These are phyloP conservation scores for Hetaerina titia DNA, from an alignment of 2,888 invertebrate species.

Conservation along the genomic window DNA sequence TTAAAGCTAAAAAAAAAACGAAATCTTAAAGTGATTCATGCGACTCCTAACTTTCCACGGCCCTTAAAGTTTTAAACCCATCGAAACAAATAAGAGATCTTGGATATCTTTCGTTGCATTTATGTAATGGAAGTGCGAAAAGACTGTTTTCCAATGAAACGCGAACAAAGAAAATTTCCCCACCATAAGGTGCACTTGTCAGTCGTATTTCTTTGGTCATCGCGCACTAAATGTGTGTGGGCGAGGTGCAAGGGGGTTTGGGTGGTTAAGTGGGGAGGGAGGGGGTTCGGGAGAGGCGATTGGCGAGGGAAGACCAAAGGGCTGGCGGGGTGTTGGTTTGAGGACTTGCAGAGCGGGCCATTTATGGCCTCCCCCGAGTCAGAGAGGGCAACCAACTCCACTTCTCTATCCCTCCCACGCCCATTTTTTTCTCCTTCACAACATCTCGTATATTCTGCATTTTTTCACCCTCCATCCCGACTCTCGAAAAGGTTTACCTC, in stretches of 20 bases:
- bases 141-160: background rate
- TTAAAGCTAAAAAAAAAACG: background rate
- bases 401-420: background rate
- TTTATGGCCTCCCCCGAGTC: background rate
- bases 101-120: background rate
- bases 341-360: background rate
- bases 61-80: background rate
- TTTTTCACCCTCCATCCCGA: background rate
- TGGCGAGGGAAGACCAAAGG: background rate
- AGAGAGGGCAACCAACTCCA: background rate
- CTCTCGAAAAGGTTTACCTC: background rate
- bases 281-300: background rate
- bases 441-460: background rate
- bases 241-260: slow-evolving; percentile 1
- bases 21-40: background rate
- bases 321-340: background rate
- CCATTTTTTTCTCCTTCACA: background rate
- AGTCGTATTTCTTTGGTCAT: background rate
- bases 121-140: background rate
- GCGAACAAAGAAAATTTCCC: background rate
- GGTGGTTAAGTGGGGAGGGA: background rate
- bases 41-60: background rate
- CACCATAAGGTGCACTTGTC: background rate
- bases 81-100: background rate
- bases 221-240: background rate